Base-by-base conservation (phyloP, 2,113 vertebrate genomes). In the Pedionomus torquatus region DNA sequence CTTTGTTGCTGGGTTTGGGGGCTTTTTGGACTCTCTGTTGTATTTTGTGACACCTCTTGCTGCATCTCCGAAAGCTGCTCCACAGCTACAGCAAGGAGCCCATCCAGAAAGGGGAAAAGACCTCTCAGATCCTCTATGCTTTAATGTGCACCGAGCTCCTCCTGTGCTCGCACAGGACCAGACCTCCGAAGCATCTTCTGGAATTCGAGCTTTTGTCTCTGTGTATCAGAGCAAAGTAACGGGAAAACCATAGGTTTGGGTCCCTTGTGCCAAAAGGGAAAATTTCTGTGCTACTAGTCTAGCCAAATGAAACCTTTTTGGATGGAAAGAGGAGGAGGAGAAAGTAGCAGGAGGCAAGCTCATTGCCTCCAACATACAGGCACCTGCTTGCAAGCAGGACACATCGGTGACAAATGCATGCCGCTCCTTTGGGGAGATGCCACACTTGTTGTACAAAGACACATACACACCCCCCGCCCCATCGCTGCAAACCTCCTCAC, bases 321-420 rank as follows among this genome's bases (percentile, higher is more conserved):
- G 31, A 5, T 57, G 43, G 80, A 35, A 85, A 44, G 13, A 83
- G 69, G 16, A 86, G 44, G 49, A 79, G n/a, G 10, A 52, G n/a
- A 17, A 70, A 48, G 16, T 2, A 63, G 7, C 28, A 92, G 57
- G 16, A 86, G 35, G 19, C 28, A 41, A 90, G 44, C 19, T 79
- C 35, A 1, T 30, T 75, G 57, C 30, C 33, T 63, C 51, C 0
- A 0, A 63, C 37, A 41, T 2, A 13, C 25, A 58, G 80, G 51
- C 54, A 82, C 18, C 51, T 60, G 26, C 48, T 10, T 24, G 43
- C 5, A 0, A 43, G 19, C 2, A 0, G 17, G 60, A 69, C 30
- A 7, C 64, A 33, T 1, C 26, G 1, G 61, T 6, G 57, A 37
- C 75, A 85, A 69, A 35, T 2, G 11, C 41, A 20, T 4, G 19